Evolutionary conservation across 2,888 invertebrate genomes (phyloP).

Genomic region (Plagodis dolabraria): DNA sequence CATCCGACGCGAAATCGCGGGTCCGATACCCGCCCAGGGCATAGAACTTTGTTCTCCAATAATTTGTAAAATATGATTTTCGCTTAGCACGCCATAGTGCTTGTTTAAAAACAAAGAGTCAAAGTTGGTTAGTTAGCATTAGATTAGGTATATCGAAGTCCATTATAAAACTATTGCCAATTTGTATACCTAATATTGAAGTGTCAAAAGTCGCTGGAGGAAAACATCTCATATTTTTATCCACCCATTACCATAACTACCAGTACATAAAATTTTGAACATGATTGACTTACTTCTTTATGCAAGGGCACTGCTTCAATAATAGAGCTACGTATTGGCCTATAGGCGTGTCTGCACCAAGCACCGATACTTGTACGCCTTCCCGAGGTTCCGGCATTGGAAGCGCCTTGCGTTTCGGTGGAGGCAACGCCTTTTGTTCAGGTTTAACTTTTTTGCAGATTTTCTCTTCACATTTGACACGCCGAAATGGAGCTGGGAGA

Average conservation of each 20-base stretch:
- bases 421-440: conserved; percentile 53
- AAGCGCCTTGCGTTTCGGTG: conserved; percentile 47
- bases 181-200: neutral
- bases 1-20: too few species aligned
- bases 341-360: conserved; percentile 80
- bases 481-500: conserved; percentile 68
- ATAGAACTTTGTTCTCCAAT: too few species aligned
- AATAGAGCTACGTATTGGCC: conserved; percentile 79
- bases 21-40: too few species aligned
- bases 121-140: too few species aligned
- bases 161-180: too few species aligned
- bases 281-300: conserved; percentile 65
- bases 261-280: neutral
- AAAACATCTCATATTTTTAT: neutral
- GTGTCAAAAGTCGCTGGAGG: neutral
- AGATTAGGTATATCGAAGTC: too few species aligned
- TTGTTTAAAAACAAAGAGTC: too few species aligned
- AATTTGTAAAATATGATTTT: too few species aligned
- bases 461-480: conserved; percentile 49
- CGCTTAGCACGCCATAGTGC: too few species aligned
- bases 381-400: conserved; percentile 56
- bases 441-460: conserved; percentile 41
- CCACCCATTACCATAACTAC: neutral
- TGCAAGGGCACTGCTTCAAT: conserved; percentile 82
- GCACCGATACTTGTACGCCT: conserved; percentile 74